Evolutionary conservation across 2,113 vertebrate species (phyloP), one percentile per base, ranked within the genome.

Genomic region (Telmatochromis bifrenatus): DNA sequence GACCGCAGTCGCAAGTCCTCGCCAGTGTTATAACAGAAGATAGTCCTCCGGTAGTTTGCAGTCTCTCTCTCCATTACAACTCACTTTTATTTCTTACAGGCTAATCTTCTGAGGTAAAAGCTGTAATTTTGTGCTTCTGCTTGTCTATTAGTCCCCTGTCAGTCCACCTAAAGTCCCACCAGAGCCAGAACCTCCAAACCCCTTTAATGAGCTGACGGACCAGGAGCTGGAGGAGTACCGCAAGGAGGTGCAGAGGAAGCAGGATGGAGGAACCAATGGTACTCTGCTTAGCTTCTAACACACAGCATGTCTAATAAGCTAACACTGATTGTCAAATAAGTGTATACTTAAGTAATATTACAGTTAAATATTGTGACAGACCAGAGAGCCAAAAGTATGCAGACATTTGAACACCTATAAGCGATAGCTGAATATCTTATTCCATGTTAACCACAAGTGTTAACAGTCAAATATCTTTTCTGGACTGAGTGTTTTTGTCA

Each of bases 171-270:
- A 91, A 91, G 83, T 45, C 87, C 94, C 97, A 26, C 87, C 94
- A 0, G 97, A 97, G 65, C 96, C 97, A 0, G 98, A 98, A 92
- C 96, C 97, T 3, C 98, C 98, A 0, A 99, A 99, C 89, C 99
- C 99, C 47, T 99, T 99, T 93, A 99, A 97, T 90, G 96, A 99
- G 90, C 97, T 99, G 84, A 99, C 98, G 0, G 99, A 99, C 96
- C 97, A 98, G 95, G 98, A 97, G 95, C 96, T 99, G 94, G 99
- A 99, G 84, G 98, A 99, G 45, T 99, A 99, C 91, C 97, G 96
- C 95, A 97, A 97, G 87, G 99, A 99, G 88, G 98, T 99, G 94
- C 97, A 99, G 93, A 97, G 96, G 92, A 99, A 99, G 92, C 98
- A 98, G 81, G 94, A 97, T 4, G 91, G 90, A 6, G 93, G 96